Evolutionary conservation across 1,140 invertebrate genomes (phyloP), one percentile per base, ranked within the genome.

Genomic region (Hirudo medicinalis): DNA sequence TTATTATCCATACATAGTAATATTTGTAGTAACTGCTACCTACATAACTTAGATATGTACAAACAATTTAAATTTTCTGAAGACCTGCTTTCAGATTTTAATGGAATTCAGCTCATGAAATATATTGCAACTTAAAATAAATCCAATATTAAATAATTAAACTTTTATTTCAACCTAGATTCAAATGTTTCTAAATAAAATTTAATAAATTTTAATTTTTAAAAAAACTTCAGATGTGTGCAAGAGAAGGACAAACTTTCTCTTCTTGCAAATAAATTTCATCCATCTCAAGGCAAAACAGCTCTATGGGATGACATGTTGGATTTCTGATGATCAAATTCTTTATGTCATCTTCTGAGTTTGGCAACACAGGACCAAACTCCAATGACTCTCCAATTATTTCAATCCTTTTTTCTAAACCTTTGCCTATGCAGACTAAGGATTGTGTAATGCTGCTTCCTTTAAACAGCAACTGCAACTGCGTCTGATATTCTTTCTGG

Each of bases 261-360:
- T 83, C 82, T 75, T 83, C 82, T 71, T 82, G 80, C 36, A 83
- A 71, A 72, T 82, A 83, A 32, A 75, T 72, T 49, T 74, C 74
- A 72, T 83, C 82, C 77, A 79, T 82, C 74, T 83, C 81, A 36
- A 82, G 72, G 74, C 78, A 82, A 76, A 82, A 83, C 53, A 83
- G 76, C 74, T 83, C 82, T 27, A 82, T 79, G 0, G 81, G 81
- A 76, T 81, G 82, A 17, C 72, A 60, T 72, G 81, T 82, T 22
- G 81, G 81, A 75, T 83, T 83, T 54, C 72, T 76, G 6, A 83
- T 77, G 53, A 78, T 70, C 15, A 83, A 75, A 55, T 80, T 79
- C 72, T 80, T 78, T 72, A 82, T 81, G 76, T 80, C 81, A 29
- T 79, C 81, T 54, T 43, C 68, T 74, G 80, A 80, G 74, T 82